Base-by-base conservation (phyloP, 2,797 vertebrate species). In the Takifugu rubripes region DNA sequence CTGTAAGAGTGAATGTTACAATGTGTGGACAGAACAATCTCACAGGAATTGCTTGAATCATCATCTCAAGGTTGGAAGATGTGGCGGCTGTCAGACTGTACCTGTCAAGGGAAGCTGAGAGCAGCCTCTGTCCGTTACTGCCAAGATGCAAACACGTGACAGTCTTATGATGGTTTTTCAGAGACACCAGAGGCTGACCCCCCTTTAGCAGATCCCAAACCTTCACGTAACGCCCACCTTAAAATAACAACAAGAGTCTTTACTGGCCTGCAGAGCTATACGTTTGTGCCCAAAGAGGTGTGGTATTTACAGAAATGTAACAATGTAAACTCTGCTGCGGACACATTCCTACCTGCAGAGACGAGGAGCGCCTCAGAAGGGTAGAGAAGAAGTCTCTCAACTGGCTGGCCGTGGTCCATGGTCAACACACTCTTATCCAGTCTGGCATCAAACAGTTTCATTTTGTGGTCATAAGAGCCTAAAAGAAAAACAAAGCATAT, bases 121-220 rank as follows among this genome's bases (percentile, higher is more conserved):
- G 84, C 31, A 99, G 83, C 61, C 95, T 93, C 77, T 97, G 92
- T 26, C 94, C 94, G 2, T 91, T 94, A 75, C 92, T 93, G 86
- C 92, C 94, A 62, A 99, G 88, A 85, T 92, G 95, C 52, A 99
- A 87, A 70, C 91, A 91, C 0, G 96, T 99, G 61, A 99, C 94
- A 0, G 96, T 99, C 88, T 99, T 99, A 85, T 99, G 97, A 72
- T 99, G 96, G 86, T 98, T 97, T 87, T 90, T 98, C 77, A 99
- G 85, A 14, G 94, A 98, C 49, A 96, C 94, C 2, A 99, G 81
- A 33, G 94, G 87, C 42, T 96, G 95, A 21, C 97, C 97, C 1
- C 95, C 94, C 90, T 95, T 98, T 0, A 98, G 82, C 59, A 98
- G 75, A 84, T 99, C 97, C 97, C 97, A 99, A 43, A 99, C 91